Percentiles rank a stretch among this genome's conserved stretches.
Conservation (phyloP, 2,797 vertebrate genomes). For the Gymnodraco acuticeps region DNA sequence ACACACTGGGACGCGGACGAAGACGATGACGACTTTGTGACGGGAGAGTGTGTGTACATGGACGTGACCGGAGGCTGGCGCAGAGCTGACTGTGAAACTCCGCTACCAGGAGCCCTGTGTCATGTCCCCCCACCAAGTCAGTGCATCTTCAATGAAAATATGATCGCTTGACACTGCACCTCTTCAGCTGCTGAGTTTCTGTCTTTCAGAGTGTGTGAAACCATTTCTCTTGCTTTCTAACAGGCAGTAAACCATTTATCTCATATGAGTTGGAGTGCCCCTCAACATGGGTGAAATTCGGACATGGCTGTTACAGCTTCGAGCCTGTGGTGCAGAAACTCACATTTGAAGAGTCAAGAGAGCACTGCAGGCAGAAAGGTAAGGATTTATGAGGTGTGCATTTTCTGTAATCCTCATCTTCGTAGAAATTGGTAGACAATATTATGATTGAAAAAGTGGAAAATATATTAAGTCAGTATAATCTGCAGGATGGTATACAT, state of each 20-base stretch:
- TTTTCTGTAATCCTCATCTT: background rate
- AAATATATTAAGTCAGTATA: background rate
- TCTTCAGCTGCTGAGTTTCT: slow-evolving; percentile 2
- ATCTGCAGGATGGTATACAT: slow-evolving; percentile 27
- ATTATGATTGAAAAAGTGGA: background rate
- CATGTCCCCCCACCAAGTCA: slow-evolving; percentile 85
- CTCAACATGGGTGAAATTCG: slow-evolving; percentile 92
- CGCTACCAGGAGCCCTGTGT: slow-evolving; percentile 90
- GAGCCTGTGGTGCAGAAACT: slow-evolving; percentile 87
- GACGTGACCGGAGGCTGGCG: slow-evolving; percentile 91
- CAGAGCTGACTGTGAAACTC: slow-evolving; percentile 85
- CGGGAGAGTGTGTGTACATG: slow-evolving; percentile 91
- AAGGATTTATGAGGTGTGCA: background rate
- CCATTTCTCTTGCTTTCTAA: slow-evolving; percentile 32
- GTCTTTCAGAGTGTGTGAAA: slow-evolving; percentile 1
- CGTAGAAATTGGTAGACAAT: too few relatives aligned
- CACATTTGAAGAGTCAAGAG: slow-evolving; percentile 88
- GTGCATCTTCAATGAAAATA: slow-evolving; percentile 58
- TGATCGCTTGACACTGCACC: background rate
- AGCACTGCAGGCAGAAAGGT: slow-evolving; percentile 93
- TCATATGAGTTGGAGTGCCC: slow-evolving; percentile 85
- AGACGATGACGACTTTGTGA: slow-evolving; percentile 79
- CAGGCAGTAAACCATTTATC: slow-evolving; percentile 84
- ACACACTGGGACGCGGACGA: slow-evolving; percentile 89
- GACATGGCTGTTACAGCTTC: slow-evolving; percentile 92